phyloP scores from a whole-genome alignment of 2,797 vertebrate genomes.

The Anguilla marmorata region DNA sequence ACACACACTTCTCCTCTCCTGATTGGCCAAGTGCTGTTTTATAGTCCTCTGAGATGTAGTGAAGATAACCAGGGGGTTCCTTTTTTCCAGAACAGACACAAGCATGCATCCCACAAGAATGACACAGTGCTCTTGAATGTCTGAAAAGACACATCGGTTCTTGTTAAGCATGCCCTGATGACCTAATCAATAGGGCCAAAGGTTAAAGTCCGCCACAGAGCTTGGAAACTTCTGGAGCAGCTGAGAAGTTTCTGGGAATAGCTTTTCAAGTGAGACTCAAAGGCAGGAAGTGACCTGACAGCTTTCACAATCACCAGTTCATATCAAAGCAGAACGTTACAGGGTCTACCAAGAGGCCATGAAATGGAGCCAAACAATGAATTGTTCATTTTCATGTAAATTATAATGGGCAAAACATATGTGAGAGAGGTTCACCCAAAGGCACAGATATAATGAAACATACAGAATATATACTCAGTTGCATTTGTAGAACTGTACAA shows the following conservation, averaged over 20 bases:
- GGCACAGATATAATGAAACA: neutral
- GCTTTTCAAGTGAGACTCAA: slow-evolving; percentile 37
- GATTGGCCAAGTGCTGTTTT: neutral
- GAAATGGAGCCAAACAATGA: neutral
- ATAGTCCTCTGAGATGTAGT: neutral
- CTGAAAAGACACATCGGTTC: slow-evolving; percentile 30
- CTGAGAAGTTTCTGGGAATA: slow-evolving; percentile 40
- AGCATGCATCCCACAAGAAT: neutral
- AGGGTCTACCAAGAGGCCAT: neutral
- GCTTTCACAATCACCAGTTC: slow-evolving; percentile 43
- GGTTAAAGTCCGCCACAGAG: slow-evolving; percentile 43
- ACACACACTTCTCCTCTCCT: neutral
- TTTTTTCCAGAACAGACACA: neutral
- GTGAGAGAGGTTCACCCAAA: neutral
- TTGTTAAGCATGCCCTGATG: slow-evolving; percentile 33
- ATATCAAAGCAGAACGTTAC: slow-evolving; percentile 28
- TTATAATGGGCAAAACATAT: neutral
- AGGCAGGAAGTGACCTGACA: slow-evolving; percentile 36
- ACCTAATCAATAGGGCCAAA: slow-evolving; percentile 43
- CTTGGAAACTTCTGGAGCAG: slow-evolving; percentile 39
- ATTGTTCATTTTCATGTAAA: neutral
- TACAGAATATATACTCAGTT: neutral
- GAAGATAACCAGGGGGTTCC: neutral
- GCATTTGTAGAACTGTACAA: neutral
- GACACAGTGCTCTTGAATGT: neutral